Percentiles rank a stretch among this genome's conserved stretches.
These are phyloP conservation scores for Nematostella vectensis DNA, from an alignment of 92 coral and sea anemone genomes.

Conservation along the genomic window DNA sequence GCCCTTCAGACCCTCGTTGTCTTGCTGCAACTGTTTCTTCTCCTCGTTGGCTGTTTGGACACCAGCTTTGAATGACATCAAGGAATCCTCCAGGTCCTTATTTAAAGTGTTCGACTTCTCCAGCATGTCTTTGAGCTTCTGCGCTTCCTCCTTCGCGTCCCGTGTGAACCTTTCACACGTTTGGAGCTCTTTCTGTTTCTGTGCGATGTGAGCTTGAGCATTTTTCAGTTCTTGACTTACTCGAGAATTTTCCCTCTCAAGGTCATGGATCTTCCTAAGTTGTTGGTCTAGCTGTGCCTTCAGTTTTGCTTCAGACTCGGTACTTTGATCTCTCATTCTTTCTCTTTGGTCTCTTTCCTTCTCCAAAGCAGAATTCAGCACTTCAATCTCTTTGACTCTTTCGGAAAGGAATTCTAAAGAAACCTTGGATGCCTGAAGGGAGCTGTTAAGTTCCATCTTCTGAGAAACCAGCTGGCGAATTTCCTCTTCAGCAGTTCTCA, in stretches of 20 bases:
- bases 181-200: conserved; percentile 15
- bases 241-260: conserved; percentile 15
- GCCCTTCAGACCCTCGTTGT: conserved; percentile 27
- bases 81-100: conserved; percentile 21
- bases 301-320: conserved; percentile 8
- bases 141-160: conserved; percentile 18
- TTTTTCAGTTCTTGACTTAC: conserved; percentile 10
- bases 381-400: conserved; percentile 13
- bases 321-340: conserved; percentile 16
- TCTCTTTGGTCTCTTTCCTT: conserved; percentile 23
- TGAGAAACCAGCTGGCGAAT: conserved; percentile 8
- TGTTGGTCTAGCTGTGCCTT: conserved; percentile 16
- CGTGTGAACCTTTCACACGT: conserved; percentile 5
- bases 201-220: not conserved
- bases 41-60: conserved; percentile 15
- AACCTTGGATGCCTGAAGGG: conserved; percentile 32
- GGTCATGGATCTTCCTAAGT: conserved; percentile 3
- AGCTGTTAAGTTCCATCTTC: conserved; percentile 19
- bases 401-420: conserved; percentile 22
- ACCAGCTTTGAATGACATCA: conserved; percentile 20
- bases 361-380: conserved; percentile 23
- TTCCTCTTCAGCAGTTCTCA: conserved; percentile 14
- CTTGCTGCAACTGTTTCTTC: conserved; percentile 18
- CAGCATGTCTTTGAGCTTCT: conserved; percentile 19
- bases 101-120: conserved; percentile 21